Percentiles rank a stretch among this genome's conserved stretches.
Conservation (phyloP, 2,113 vertebrate genomes). For the Hippopotamus amphibius region DNA sequence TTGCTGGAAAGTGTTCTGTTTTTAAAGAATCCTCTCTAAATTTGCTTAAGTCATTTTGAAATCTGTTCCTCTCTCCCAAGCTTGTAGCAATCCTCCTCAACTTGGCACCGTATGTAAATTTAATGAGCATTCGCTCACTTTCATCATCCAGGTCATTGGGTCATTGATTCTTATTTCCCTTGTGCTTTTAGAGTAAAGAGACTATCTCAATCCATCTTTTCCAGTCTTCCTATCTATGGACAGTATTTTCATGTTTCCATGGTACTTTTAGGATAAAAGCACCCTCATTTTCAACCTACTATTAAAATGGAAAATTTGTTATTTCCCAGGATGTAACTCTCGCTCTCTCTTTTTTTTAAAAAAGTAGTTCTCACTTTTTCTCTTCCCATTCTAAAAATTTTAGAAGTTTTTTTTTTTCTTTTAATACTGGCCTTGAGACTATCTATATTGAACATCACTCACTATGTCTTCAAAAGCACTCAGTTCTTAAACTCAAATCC, state of each 20-base stretch:
- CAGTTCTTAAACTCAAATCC: conserved; percentile 15
- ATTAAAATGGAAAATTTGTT: conserved; percentile 50
- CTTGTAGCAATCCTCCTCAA: neutral
- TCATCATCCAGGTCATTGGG: conserved; percentile 71
- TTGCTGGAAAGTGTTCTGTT: conserved; percentile 16
- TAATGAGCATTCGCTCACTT: conserved; percentile 68
- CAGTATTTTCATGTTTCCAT: conserved; percentile 31
- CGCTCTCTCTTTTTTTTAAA: neutral
- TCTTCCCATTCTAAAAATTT: conserved; percentile 39
- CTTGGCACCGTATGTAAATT: conserved; percentile 63
- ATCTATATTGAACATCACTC: neutral
- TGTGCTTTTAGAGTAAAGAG: conserved; percentile 64
- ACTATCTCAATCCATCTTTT: conserved; percentile 45
- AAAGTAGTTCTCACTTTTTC: neutral
- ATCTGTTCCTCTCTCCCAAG: conserved; percentile 48
- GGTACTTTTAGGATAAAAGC: conserved; percentile 54
- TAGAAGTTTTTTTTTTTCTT: neutral
- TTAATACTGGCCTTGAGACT: neutral
- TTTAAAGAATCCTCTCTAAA: conserved; percentile 49
- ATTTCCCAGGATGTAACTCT: neutral
- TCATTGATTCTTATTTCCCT: conserved; percentile 71
- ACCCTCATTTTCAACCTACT: conserved; percentile 1
- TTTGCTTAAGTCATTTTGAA: conserved; percentile 48
- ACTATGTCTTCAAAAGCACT: conserved; percentile 30
- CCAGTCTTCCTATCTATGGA: neutral